Conservation (phyloP, 2,113 vertebrate species). For the Cephalophus harveyi region DNA sequence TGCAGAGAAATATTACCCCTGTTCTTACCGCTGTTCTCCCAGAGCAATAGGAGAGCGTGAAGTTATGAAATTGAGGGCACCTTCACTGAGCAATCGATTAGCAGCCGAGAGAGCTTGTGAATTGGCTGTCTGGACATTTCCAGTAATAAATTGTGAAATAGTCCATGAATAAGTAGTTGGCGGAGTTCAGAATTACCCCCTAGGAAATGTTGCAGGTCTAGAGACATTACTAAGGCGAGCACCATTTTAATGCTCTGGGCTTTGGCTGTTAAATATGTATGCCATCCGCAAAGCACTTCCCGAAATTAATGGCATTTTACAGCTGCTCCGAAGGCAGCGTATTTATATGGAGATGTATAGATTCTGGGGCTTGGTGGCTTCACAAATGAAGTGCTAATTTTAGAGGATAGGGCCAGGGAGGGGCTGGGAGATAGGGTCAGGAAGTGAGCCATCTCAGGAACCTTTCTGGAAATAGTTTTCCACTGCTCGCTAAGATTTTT, state of each 20-base stretch:
- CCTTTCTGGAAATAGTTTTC: conserved; percentile 10
- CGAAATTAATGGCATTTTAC: conserved; percentile 84
- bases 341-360: conserved; percentile 77
- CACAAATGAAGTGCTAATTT: conserved; percentile 80
- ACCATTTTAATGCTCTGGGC: conserved; percentile 78
- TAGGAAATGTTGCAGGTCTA: conserved; percentile 82
- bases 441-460: conserved; percentile 7
- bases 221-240: conserved; percentile 81
- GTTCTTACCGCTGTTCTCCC: conserved; percentile 76
- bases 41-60: conserved; percentile 81
- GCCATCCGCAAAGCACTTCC: conserved; percentile 81
- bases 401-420: conserved; percentile 57
- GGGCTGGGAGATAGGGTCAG: neutral
- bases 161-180: conserved; percentile 86
- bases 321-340: conserved; percentile 77
- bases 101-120: conserved; percentile 87
- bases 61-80: conserved; percentile 88
- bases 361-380: conserved; percentile 67
- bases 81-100: conserved; percentile 91
- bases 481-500: neutral
- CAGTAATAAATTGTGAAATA: conserved; percentile 90
- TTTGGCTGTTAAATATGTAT: conserved; percentile 84
- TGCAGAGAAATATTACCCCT: conserved; percentile 85
- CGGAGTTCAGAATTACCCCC: conserved; percentile 87
- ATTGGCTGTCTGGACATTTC: conserved; percentile 89